These are phyloP conservation scores for Proterorhinus semilunaris DNA, from an alignment of 2,113 vertebrate species.

Conservation along the genomic window DNA sequence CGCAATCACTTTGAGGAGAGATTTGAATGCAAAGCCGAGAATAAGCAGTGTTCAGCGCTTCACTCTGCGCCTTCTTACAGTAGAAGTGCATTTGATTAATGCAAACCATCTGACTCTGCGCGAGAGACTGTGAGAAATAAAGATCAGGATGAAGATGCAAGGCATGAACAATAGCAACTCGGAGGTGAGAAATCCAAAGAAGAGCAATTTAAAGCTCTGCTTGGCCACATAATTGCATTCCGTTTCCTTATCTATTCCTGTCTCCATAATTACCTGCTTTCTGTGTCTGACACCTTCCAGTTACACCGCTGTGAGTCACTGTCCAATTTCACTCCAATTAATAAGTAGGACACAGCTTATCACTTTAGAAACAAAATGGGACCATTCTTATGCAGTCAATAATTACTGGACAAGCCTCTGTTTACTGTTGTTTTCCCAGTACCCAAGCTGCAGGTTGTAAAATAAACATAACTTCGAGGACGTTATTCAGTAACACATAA, in stretches of 20 bases:
- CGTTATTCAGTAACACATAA: constrained; percentile 13
- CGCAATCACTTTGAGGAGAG: constrained; percentile 25
- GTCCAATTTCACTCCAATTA: constrained; percentile 76
- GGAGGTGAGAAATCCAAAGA: constrained; percentile 71
- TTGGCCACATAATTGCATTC: constrained; percentile 76
- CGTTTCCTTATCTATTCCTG: constrained; percentile 72
- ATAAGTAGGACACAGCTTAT: constrained; percentile 65
- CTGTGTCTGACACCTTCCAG: constrained; percentile 71
- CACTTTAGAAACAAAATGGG: constrained; percentile 49
- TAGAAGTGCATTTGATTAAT: constrained; percentile 55
- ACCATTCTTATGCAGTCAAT: constrained; percentile 41
- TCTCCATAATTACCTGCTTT: constrained; percentile 77
- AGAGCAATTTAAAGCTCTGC: constrained; percentile 74
- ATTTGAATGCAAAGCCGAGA: constrained; percentile 44
- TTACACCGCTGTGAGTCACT: constrained; percentile 68
- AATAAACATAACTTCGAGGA: constrained; percentile 37
- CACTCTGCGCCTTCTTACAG: constrained; percentile 28
- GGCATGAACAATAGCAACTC: constrained; percentile 66
- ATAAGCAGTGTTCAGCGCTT: constrained; percentile 5
- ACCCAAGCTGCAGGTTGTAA: background rate
- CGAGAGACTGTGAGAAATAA: constrained; percentile 43
- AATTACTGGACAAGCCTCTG: constrained; percentile 28
- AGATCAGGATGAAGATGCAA: constrained; percentile 68
- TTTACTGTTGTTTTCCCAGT: constrained; percentile 36
- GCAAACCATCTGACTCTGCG: constrained; percentile 40